Evolutionary conservation across 2,113 vertebrate species (phyloP).

Genomic region (Mobula hypostoma): DNA sequence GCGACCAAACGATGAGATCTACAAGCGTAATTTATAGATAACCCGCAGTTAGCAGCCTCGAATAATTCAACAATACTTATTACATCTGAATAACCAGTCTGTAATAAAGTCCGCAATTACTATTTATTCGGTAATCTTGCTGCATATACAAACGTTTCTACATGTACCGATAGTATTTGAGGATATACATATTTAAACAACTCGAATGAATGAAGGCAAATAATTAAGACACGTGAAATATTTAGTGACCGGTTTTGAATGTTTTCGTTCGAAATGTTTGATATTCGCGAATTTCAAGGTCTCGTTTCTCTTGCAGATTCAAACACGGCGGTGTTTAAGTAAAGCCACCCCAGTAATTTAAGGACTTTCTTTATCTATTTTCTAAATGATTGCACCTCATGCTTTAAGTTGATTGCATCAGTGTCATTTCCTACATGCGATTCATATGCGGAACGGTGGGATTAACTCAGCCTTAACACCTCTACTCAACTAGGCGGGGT

Average conservation of each 20-base stretch:
- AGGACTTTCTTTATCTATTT: not conserved
- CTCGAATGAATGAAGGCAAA: not conserved
- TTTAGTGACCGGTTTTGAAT: too few relatives aligned
- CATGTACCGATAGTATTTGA: not conserved
- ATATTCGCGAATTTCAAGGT: too few relatives aligned
- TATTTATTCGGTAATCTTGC: not conserved
- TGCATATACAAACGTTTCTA: too few relatives aligned
- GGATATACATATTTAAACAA: too few relatives aligned
- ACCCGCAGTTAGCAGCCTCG: not conserved
- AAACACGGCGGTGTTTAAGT: not conserved
- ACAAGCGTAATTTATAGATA: not conserved
- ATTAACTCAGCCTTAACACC: constrained; percentile 53
- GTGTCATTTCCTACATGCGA: constrained; percentile 59
- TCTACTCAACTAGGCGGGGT: constrained; percentile 51
- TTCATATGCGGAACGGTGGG: constrained; percentile 69
- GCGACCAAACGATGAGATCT: not conserved
- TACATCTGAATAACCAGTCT: not conserved
- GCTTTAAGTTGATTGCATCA: constrained; percentile 51
- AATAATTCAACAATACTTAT: not conserved
- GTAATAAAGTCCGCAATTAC: not conserved
- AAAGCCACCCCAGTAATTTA: not conserved
- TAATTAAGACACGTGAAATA: not conserved
- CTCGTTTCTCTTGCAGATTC: not conserved
- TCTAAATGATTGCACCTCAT: not conserved
- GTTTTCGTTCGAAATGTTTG: not conserved